Evolutionary conservation across 1,140 invertebrate species (phyloP), one percentile per base, ranked within the genome.

Genomic region (Caenorhabditis briggsae): DNA sequence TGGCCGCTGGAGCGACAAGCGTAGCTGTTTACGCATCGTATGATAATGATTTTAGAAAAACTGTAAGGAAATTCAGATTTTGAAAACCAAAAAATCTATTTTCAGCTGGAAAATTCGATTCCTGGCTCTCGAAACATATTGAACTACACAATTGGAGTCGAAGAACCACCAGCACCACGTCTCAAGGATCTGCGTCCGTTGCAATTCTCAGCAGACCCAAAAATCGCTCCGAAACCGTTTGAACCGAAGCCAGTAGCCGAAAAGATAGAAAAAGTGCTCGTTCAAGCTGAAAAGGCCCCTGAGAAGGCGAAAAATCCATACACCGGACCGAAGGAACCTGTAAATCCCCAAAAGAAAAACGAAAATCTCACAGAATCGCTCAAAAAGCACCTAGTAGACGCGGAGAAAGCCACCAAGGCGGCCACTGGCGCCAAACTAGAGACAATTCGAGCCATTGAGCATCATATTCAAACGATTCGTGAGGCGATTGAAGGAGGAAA

Each of bases 361-460:
- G 70, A 78, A 53, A 78, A 78, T 23, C 59, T 84, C 41, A 61
- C 55, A 18, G 83, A 61, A 25, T 53, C 56, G 20, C 58, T 84
- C 25, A 84, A 64, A 48, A 16, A n/a, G 0, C 46, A 41, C 16
- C 18, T 84, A 0, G 20, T 23, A 14, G 16, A 65, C 0, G 83
- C 83, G 2, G 83, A 84, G 43, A 59, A 58, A 41, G 58, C 55
- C 83, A 61, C 58, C 2, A 58, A 61, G 33, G 23, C 12, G 12
- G 83, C 83, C 1, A 84, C 83, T 18, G 14, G 20, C 5, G 83
- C 83, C 5, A 84, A 84, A 33, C 23, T 84, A 20, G 83, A 84
- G 43, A 84, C 83, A 12, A 84, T 84, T 61, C 33, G 83, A 58
- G 83, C 58, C 2, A 84, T 84, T 65, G 83, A 84, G 43, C 83